These are phyloP conservation scores for Garrulus glandarius DNA, from an alignment of 2,797 vertebrate species.

Conservation along the genomic window DNA sequence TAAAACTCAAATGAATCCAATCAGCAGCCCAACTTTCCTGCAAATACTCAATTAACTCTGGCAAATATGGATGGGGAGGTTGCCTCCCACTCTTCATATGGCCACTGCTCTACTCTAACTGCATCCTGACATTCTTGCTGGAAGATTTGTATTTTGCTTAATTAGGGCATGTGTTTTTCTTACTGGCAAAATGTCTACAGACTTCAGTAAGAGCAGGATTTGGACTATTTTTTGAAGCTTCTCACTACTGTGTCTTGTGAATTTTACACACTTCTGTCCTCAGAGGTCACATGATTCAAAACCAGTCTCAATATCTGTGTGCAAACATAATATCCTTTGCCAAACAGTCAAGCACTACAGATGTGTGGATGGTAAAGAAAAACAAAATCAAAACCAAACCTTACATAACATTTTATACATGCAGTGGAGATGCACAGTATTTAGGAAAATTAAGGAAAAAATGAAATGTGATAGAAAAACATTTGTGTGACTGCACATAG, in stretches of 20 bases:
- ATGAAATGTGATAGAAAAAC: background rate
- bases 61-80: background rate
- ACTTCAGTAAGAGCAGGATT: background rate
- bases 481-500: accelerated
- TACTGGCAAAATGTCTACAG: background rate
- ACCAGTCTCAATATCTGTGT: no score
- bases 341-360: background rate
- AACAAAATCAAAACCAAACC: background rate
- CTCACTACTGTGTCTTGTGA: background rate
- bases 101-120: accelerated
- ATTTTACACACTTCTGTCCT: background rate
- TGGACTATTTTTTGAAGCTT: background rate
- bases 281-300: background rate
- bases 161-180: background rate
- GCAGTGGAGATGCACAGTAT: background rate
- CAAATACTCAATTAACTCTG: background rate
- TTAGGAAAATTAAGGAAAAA: background rate
- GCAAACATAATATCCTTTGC: background rate
- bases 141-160: background rate
- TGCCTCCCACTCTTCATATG: no score
- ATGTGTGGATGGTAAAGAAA: accelerated
- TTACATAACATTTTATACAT: background rate
- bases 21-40: background rate
- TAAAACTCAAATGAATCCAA: background rate
- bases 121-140: background rate